Conservation (phyloP, 1,140 invertebrate genomes). For the Psilanteris sp. region DNA sequence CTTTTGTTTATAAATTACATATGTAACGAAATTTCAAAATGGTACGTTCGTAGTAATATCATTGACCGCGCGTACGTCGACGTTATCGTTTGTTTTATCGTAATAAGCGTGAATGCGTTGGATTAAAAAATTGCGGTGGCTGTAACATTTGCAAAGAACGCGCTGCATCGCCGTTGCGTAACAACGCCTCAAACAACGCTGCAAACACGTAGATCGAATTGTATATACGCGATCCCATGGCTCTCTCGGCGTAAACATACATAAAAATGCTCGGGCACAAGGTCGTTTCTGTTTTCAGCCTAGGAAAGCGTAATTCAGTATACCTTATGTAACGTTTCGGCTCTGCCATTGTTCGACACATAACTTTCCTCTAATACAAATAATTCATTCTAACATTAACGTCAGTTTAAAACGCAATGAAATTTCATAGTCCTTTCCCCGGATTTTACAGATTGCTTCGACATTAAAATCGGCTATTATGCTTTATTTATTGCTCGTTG, state of each 20-base stretch:
- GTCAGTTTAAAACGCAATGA: constrained; percentile 50
- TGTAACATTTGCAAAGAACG: neutral
- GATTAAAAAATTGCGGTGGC: neutral
- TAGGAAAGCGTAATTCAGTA: constrained; percentile 17
- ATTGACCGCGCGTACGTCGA: too few species aligned
- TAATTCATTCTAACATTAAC: constrained; percentile 42
- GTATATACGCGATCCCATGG: constrained; percentile 25
- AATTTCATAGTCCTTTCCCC: constrained; percentile 38
- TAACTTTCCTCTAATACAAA: constrained; percentile 51
- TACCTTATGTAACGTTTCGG: constrained; percentile 23
- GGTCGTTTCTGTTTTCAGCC: constrained; percentile 17
- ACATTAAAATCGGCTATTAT: constrained; percentile 48
- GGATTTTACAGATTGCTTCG: constrained; percentile 35
- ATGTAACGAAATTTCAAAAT: too few species aligned
- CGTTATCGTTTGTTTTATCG: too few species aligned
- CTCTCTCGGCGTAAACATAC: constrained; percentile 5
- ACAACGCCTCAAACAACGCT: constrained; percentile 4
- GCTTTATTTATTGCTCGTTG: constrained; percentile 27
- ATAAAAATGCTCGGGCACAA: constrained; percentile 25
- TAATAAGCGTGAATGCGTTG: too few species aligned
- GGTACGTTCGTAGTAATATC: too few species aligned
- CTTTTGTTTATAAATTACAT: too few species aligned
- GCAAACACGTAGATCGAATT: constrained; percentile 27
- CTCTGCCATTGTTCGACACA: constrained; percentile 28
- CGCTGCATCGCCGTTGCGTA: constrained; percentile 1